Percentiles rank a stretch among this genome's conserved stretches.
phyloP scores from a whole-genome alignment of 1,140 invertebrate species.

The Caerostris extrusa region DNA sequence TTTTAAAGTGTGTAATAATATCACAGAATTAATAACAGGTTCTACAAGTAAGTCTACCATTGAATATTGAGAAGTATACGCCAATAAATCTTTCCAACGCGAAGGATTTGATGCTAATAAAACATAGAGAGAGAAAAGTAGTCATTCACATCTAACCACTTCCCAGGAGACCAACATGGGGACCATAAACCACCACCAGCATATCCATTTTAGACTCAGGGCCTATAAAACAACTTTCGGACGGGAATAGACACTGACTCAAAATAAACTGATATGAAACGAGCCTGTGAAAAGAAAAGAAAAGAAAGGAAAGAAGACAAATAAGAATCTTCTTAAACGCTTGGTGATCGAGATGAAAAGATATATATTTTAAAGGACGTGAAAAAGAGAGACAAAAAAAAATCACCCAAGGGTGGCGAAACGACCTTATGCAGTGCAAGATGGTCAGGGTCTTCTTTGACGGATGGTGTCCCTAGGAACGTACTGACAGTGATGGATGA shows the following conservation, averaged over 20 bases:
- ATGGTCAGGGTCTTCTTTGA: conserved; percentile 56
- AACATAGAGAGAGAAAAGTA: not conserved
- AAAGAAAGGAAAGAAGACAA: no score
- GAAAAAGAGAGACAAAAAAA: not conserved
- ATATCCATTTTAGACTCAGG: conserved; percentile 59
- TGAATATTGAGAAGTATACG: not conserved
- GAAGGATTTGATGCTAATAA: not conserved
- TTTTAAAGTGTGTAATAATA: no score
- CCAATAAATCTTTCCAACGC: not conserved
- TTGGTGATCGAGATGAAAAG: conserved; percentile 54
- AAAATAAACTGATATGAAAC: conserved; percentile 69
- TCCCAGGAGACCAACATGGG: conserved; percentile 15
- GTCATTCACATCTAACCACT: conserved; percentile 3
- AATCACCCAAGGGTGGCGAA: conserved; percentile 46
- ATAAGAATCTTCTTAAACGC: conserved; percentile 13
- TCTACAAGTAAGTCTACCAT: not conserved
- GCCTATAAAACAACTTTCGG: conserved; percentile 71
- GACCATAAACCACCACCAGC: conserved; percentile 62
- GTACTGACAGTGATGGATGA: conserved; percentile 74
- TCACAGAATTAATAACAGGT: no score
- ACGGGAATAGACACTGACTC: conserved; percentile 65
- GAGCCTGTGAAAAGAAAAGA: not conserved
- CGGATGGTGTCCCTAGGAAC: conserved; percentile 69
- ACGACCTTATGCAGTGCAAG: conserved; percentile 64
- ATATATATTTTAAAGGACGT: conserved; percentile 70